Conservation (phyloP, 2,797 vertebrate genomes). For the Ceyx erithaca region DNA sequence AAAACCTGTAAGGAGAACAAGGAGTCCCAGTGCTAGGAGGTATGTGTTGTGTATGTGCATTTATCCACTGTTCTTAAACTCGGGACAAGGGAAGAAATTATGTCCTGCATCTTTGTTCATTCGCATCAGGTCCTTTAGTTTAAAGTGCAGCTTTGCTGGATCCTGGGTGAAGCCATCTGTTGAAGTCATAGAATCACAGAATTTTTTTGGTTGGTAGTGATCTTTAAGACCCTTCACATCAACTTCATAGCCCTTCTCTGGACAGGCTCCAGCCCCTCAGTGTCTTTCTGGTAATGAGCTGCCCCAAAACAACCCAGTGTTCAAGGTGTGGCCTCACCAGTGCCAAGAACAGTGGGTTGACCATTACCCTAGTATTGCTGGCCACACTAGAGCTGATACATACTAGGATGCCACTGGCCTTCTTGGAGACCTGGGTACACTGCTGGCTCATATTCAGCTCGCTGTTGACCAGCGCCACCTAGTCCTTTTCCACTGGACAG, state of each 20-base stretch:
- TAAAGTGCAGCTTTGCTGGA: neutral
- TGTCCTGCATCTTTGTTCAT: neutral
- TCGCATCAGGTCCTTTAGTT: neutral
- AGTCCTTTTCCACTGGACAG: neutral
- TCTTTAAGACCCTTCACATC: neutral
- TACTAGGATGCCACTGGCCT: neutral
- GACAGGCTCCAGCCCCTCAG: neutral
- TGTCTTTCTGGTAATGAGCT: neutral
- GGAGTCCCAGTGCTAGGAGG: rapidly evolving
- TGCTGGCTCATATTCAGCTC: neutral
- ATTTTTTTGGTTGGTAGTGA: neutral
- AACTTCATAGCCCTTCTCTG: neutral
- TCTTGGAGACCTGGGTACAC: neutral
- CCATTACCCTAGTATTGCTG: neutral
- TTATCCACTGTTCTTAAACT: neutral
- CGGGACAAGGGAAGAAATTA: neutral
- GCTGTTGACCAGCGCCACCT: neutral
- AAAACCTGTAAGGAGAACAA: neutral
- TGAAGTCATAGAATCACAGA: neutral
- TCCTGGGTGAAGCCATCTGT: neutral
- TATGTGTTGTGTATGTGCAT: rapidly evolving
- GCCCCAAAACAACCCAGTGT: neutral
- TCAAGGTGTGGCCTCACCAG: neutral
- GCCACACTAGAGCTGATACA: neutral
- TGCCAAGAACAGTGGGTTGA: neutral